Evolutionary conservation across 2,888 invertebrate genomes (phyloP), one percentile per base, ranked within the genome.

Genomic region (Platypus cylindrus): DNA sequence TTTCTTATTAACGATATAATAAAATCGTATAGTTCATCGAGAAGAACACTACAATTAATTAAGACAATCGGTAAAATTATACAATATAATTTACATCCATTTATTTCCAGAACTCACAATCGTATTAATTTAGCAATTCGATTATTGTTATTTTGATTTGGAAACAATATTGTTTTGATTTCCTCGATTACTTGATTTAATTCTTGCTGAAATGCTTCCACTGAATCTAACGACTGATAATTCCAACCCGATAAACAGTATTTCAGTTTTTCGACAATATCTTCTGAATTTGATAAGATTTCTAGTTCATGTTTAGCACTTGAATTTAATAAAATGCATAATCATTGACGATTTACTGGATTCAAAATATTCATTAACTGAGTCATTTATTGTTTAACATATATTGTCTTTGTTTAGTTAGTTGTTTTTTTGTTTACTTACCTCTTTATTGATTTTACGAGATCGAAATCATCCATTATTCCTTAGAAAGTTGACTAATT

Each of bases 1-100:
- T 49, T 43, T 37, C 53, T 53, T 17, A 64, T 44, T n/a, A 55
- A 35, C 1, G 52, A 46, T 40, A 62, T 57, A 14, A 64, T 44
- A 5, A 48, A 43, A 11, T 62, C 57, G 44, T 64, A 62, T 16
- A 63, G 30, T 23, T 46, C 41, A 33, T 50, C 48, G 29, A 51
- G 48, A n/a, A 54, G 40, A 27, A 48, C 31, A 31, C 53, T 53
- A 29, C 38, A 52, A 50, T 13, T 27, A 27, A 13, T 15, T 27
- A 27, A 14, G 8, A 14, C 13, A 9, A 27, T 8, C 5, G n/a
- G 5, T 25, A 25, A 25, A 25, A 25, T 25, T 25, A 8, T n/a
- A n/a, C n/a, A n/a, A n/a, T n/a, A n/a, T 11, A 9, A 20, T 9
- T 5, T 11, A 25, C 5, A 25, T 5, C 5, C 25, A 23, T n/a